Base-by-base conservation (phyloP, 2,797 vertebrate species). In the Cirrhinus mrigala region DNA sequence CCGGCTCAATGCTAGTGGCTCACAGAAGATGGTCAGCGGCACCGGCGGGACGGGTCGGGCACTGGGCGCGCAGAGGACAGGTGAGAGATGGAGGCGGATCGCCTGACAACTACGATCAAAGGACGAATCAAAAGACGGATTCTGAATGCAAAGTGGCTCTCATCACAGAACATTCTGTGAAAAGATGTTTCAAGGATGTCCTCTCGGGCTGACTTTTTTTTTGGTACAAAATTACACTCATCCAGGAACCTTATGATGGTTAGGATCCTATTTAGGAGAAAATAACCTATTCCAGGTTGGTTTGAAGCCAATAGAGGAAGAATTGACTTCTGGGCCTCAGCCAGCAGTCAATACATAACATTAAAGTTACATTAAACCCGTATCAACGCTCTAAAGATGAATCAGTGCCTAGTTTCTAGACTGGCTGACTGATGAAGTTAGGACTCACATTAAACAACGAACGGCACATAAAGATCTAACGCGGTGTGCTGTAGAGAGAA, bases 1-100 rank as follows among this genome's bases (percentile, higher is more conserved):
- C 83, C 80, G 85, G 91, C 91, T 90, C 87, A 85, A 52, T 68
- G 78, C 16, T 92, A 79, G 92, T 92, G 92, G 92, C 90, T 90
- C 78, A 87, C 44, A 85, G 89, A 50, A 58, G 85, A 88, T 74
- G 86, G 83, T 79, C 75, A 85, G 68, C 2, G 4, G 15, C 37
- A 75, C 15, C n/a, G 40, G 56, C 1, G 3, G 56, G 77, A 74
- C 56, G 24, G 50, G 58, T 33, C 54, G 18, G 70, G 50, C 2
- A 4, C 33, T 58, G 62, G 48, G 37, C 10, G 9, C 12, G 37
- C 52, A 90, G 87, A 81, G 1, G 79, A 88, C 91, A 92, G 88
- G 58, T 37, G 58, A 75, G 29, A 48, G 27, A n/a, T n/a, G n/a
- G 74, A 60, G 9, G 24, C 24, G 11, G 37, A 37, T 79, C 27